These are phyloP conservation scores for Coreoperca whiteheadi DNA, from an alignment of 2,113 vertebrate genomes.

Conservation along the genomic window DNA sequence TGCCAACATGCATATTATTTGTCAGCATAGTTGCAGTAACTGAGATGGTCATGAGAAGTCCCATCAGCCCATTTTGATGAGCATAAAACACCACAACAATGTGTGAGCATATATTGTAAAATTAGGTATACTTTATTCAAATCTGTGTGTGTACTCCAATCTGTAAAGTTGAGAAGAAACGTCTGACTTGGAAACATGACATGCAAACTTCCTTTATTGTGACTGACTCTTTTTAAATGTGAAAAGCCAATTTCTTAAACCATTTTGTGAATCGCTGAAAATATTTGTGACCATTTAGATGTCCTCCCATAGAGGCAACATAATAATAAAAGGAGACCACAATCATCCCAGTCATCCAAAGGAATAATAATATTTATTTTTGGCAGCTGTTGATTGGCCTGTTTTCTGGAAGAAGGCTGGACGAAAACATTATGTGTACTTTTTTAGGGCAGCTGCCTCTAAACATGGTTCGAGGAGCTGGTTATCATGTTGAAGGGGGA, in stretches of 20 bases:
- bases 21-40: background rate
- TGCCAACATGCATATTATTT: conserved; percentile 4
- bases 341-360: background rate
- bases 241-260: background rate
- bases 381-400: conserved; percentile 1
- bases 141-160: background rate
- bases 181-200: background rate
- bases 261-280: conserved; percentile 1
- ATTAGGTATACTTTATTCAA: background rate
- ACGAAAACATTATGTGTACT: background rate
- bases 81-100: background rate
- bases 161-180: background rate
- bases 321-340: conserved; percentile 17
- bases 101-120: background rate
- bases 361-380: background rate
- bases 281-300: background rate
- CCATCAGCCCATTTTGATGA: background rate
- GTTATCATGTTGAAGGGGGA: background rate
- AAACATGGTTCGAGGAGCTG: background rate
- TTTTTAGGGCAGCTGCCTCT: background rate
- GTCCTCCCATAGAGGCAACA: background rate
- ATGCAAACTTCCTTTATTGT: background rate
- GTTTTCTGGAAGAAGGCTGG: background rate
- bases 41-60: background rate
- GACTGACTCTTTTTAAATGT: background rate